Evolutionary conservation across 1,140 invertebrate genomes (phyloP).

Genomic region (Euschistus heros): DNA sequence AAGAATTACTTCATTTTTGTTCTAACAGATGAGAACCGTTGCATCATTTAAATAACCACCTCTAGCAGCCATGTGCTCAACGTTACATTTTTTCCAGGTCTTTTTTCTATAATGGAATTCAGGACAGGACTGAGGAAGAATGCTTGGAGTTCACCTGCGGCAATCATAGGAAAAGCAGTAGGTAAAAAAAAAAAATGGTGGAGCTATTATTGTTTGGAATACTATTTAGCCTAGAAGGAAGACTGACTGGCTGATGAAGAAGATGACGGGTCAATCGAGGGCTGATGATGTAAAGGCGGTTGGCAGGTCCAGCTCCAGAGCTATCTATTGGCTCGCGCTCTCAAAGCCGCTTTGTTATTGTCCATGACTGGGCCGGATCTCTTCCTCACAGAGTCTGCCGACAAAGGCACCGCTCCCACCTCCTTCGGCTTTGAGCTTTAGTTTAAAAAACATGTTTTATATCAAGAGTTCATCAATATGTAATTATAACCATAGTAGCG

Average conservation of each 20-base stretch:
- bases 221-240: background rate
- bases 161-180: background rate
- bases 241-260: too few species aligned
- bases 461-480: too few species aligned
- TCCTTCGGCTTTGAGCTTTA: background rate
- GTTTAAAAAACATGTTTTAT: too few species aligned
- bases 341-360: conserved; percentile 5
- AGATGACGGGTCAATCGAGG: too few species aligned
- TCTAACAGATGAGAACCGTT: too few species aligned
- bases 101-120: background rate
- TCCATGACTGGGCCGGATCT: conserved; percentile 1
- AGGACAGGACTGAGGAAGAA: background rate
- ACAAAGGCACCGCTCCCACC: background rate
- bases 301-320: too few species aligned
- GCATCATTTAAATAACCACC: too few species aligned
- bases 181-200: background rate
- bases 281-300: background rate
- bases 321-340: background rate
- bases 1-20: too few species aligned
- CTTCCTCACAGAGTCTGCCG: background rate
- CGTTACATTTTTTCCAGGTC: too few species aligned
- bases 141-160: background rate
- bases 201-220: conserved; percentile 1
- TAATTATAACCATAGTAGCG: too few species aligned
- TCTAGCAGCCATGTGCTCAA: too few species aligned